These are phyloP conservation scores for Echinometra lucunter DNA, from an alignment of 53 echinoderm and acorn worm genomes.

Conservation along the genomic window DNA sequence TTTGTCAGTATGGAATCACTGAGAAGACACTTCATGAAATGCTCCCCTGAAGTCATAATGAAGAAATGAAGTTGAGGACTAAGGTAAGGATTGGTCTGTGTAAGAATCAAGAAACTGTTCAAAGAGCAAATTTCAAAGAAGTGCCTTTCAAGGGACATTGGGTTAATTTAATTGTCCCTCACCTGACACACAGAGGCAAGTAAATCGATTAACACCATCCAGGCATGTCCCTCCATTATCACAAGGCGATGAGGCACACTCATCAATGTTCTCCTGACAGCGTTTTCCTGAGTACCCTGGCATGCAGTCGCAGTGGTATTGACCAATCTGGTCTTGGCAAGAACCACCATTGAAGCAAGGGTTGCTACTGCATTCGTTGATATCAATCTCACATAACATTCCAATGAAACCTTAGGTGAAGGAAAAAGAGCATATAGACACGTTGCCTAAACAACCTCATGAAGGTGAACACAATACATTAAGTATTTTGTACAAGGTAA, in stretches of 20 bases:
- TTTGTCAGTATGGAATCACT: too few relatives aligned
- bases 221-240: conserved; percentile 71
- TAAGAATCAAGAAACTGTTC: too few relatives aligned
- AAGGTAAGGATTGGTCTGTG: too few relatives aligned
- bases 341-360: conserved; percentile 70
- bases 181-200: conserved; percentile 75
- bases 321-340: conserved; percentile 64
- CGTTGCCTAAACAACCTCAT: not conserved
- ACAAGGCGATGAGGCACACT: conserved; percentile 76
- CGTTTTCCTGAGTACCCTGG: conserved; percentile 60
- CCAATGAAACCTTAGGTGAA: conserved; percentile 65
- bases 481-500: not conserved
- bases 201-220: conserved; percentile 70
- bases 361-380: conserved; percentile 69
- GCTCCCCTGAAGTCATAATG: too few relatives aligned
- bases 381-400: conserved; percentile 66
- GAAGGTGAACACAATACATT: not conserved
- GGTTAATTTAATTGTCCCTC: not conserved
- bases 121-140: too few relatives aligned
- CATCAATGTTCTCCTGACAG: conserved; percentile 66
- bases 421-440: not conserved
- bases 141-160: too few relatives aligned
- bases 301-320: conserved; percentile 66
- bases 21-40: too few relatives aligned
- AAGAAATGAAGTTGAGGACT: too few relatives aligned